Conservation (phyloP, 2,113 vertebrate species). For the Sapajus apella region DNA sequence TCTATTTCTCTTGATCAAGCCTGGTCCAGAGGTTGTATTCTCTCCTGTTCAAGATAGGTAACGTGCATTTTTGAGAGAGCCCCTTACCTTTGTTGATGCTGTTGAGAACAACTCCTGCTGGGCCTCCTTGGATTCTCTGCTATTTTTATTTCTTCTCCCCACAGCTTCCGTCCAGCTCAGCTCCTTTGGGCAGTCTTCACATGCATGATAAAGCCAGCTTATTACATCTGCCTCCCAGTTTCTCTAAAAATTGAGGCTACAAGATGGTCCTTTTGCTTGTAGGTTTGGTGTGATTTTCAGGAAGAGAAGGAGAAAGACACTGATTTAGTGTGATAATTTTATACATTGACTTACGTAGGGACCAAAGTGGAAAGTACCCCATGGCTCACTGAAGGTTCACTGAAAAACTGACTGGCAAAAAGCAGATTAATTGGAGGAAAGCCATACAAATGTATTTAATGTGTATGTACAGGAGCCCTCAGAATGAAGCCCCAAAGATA, state of each 20-base stretch:
- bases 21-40: not conserved
- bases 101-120: not conserved
- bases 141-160: not conserved
- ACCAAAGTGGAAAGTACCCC: not conserved
- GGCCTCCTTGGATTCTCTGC: not conserved
- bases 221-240: not conserved
- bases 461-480: not conserved
- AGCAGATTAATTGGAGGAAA: not conserved
- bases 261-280: not conserved
- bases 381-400: not conserved
- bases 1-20: not conserved
- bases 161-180: not conserved
- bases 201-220: not conserved
- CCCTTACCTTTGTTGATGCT: not conserved
- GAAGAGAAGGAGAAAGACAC: not conserved
- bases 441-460: not conserved
- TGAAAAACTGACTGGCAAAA: not conserved
- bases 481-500: not conserved
- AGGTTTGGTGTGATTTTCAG: not conserved
- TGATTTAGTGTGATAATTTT: not conserved
- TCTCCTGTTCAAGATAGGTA: not conserved
- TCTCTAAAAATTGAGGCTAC: not conserved
- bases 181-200: not conserved
- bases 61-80: not conserved
- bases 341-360: not conserved